Evolutionary conservation across 2,113 vertebrate genomes (phyloP).

Genomic region (Ictidomys tridecemlineatus): DNA sequence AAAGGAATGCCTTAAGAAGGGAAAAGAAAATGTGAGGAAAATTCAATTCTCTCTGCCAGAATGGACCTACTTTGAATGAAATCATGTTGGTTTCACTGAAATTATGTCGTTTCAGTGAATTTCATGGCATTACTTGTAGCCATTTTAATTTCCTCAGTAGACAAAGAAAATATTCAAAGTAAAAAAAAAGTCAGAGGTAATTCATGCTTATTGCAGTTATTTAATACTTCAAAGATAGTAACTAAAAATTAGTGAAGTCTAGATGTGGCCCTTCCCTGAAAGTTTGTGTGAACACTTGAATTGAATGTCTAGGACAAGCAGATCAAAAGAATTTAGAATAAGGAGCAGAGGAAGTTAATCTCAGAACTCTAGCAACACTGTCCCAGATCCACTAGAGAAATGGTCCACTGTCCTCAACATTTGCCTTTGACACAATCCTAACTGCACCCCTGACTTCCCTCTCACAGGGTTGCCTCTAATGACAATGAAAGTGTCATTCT

Average conservation of each 20-base stretch:
- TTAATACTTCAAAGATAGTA: constrained; percentile 48
- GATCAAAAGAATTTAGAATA: neutral
- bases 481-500: too few relatives aligned
- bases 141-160: constrained; percentile 43
- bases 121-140: constrained; percentile 22
- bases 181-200: neutral
- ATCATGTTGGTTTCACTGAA: constrained; percentile 57
- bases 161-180: neutral
- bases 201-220: neutral
- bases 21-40: constrained; percentile 57
- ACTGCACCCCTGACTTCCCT: too few relatives aligned
- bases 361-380: neutral
- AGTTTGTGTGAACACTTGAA: neutral
- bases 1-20: constrained; percentile 28
- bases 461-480: neutral
- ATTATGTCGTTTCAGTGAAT: constrained; percentile 39
- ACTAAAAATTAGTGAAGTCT: constrained; percentile 1
- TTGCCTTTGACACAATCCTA: neutral
- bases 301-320: neutral
- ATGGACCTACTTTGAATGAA: constrained; percentile 63
- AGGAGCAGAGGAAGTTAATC: neutral
- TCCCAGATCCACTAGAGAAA: neutral
- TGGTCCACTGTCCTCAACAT: neutral
- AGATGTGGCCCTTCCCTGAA: neutral
- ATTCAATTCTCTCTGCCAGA: constrained; percentile 50